These are phyloP conservation scores for Pemphredon lugubris DNA, from an alignment of 2,888 invertebrate species.

Conservation along the genomic window DNA sequence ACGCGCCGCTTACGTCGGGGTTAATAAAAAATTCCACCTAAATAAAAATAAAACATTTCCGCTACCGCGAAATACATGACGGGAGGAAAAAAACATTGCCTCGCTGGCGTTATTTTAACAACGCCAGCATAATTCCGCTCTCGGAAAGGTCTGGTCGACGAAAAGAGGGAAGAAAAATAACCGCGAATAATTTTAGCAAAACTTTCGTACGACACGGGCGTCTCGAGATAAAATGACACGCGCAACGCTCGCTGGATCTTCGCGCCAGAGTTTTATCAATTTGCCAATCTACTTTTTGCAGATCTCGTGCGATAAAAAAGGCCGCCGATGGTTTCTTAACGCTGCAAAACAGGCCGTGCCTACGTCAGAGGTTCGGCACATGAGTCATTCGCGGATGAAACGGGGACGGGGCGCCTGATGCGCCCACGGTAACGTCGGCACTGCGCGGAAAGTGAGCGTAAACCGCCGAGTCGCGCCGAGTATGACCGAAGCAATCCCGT, in stretches of 20 bases:
- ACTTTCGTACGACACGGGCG: too few relatives aligned
- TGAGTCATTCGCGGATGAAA: constrained; percentile 44
- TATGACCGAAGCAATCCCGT: constrained; percentile 43
- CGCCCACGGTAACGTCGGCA: constrained; percentile 44
- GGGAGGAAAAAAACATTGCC: constrained; percentile 12
- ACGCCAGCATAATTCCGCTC: constrained; percentile 26
- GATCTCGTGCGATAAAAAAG: too few relatives aligned
- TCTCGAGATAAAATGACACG: background rate
- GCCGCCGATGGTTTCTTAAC: background rate
- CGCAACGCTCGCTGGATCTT: background rate
- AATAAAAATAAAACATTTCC: background rate
- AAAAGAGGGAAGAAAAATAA: background rate
- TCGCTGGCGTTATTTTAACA: constrained; percentile 6
- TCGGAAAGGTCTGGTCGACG: too few relatives aligned
- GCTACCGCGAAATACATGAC: background rate
- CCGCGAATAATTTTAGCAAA: constrained; percentile 9
- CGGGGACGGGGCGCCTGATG: constrained; percentile 35
- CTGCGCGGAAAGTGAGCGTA: constrained; percentile 66
- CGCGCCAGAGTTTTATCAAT: constrained; percentile 2
- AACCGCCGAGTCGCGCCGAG: constrained; percentile 59
- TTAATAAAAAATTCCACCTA: background rate
- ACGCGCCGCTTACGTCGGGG: background rate
- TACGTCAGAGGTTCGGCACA: constrained; percentile 36
- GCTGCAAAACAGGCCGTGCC: background rate
- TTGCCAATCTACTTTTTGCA: background rate